Base-by-base conservation (phyloP, 2,888 invertebrate species). In the Coleophora flavipennella region DNA sequence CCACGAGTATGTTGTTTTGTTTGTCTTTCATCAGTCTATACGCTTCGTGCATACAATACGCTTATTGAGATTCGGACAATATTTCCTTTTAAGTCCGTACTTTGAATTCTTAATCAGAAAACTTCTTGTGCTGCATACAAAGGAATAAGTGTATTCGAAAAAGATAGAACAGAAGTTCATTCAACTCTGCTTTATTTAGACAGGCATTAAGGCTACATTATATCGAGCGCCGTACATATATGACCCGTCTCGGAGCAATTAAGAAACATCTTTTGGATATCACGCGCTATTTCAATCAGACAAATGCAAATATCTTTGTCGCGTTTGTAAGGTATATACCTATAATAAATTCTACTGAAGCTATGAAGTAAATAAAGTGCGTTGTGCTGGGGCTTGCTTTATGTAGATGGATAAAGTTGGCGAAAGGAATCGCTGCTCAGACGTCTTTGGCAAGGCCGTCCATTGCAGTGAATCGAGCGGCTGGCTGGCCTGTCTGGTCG, bases 71-170 rank as follows among this genome's bases (percentile, higher is more conserved):
- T 55, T 55, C 58, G 54, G 53, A 63, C 73, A 69, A 78, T 81
- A 79, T 81, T 77, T 80, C 80, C 81, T 81, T 81, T 76, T 76
- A 78, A 66, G 74, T 67, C 66, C 66, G 67, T 71, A 70, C 70
- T 71, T 75, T 78, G 84, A 80, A 84, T 84, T 59, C 66, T 55
- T 78, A 83, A 84, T 78, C 70, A 78, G 74, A 66, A 69, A 69
- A 69, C 69, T 62, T 62, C 69, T 66, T 59, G 72, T 49, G 50
- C 54, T 72, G 84, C 79, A 81, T 84, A 81, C 71, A 71, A 78
- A 80, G 59, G 59, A 57, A 60, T 51, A 58, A 59, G 57, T 45
- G 61, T 55, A 60, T 57, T 66, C 61, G 62, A 73, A 77, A 73
- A 71, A 52, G 48, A 50, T 43, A 58, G 60, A 54, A 51, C 51